Evolutionary conservation across 2,113 vertebrate genomes (phyloP).

Genomic region (Fulmarus glacialis): DNA sequence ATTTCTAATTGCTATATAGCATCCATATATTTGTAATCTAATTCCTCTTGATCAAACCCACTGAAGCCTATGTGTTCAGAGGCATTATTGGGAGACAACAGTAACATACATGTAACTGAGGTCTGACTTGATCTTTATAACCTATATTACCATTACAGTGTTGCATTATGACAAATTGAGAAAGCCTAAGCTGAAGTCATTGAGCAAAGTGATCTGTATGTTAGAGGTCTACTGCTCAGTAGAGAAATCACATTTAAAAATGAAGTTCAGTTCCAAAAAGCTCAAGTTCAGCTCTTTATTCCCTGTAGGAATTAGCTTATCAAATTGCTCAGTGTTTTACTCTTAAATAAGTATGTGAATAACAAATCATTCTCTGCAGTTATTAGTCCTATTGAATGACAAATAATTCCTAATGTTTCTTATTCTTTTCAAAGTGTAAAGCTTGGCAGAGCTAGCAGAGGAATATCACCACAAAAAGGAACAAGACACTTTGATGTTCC

Average conservation of each 20-base stretch:
- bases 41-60: background rate
- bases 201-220: background rate
- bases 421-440: background rate
- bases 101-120: background rate
- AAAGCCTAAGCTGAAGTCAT: background rate
- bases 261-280: background rate
- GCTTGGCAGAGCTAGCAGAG: background rate
- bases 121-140: background rate
- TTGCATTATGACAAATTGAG: background rate
- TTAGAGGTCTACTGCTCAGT: background rate
- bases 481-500: background rate
- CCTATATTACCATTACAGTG: accelerated
- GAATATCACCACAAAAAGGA: background rate
- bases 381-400: conserved; percentile 14
- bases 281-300: background rate
- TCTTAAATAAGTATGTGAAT: background rate
- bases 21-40: background rate
- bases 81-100: background rate
- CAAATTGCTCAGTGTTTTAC: conserved; percentile 24
- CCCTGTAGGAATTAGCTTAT: conserved; percentile 8
- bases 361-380: background rate
- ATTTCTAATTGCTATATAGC: background rate
- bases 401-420: conserved; percentile 8
- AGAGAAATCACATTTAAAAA: background rate
- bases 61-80: background rate